Evolutionary conservation across 53 echinoderm and acorn worm genomes (phyloP).

Genomic region (Holothuria leucospilota): DNA sequence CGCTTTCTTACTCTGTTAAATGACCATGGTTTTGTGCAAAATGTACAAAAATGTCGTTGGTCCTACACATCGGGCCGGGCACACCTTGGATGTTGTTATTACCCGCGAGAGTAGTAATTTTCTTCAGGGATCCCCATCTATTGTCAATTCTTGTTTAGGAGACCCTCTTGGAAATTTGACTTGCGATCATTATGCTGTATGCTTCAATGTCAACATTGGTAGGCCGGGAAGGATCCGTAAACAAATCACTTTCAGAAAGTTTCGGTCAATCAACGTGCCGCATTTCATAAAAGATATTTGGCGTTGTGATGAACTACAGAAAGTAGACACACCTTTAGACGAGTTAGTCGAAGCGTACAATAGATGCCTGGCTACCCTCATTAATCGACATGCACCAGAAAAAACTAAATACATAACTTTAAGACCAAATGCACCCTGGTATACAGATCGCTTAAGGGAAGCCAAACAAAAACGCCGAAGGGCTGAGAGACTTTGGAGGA

Average conservation of each 20-base stretch:
- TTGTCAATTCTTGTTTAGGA: slow-evolving; percentile 12
- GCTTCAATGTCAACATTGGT: not conserved
- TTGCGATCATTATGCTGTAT: slow-evolving; percentile 26
- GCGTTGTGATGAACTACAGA: not conserved
- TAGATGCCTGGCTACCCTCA: not conserved
- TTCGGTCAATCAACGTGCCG: not conserved
- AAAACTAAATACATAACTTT: too few relatives aligned
- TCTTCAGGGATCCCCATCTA: not conserved
- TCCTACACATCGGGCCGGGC: too few relatives aligned
- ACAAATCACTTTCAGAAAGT: slow-evolving; percentile 28
- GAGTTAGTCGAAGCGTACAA: slow-evolving; percentile 9
- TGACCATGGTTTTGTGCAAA: too few relatives aligned
- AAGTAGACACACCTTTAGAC: not conserved
- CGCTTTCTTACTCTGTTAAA: too few relatives aligned
- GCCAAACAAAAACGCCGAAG: too few relatives aligned
- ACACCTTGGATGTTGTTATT: too few relatives aligned
- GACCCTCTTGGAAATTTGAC: slow-evolving; percentile 19
- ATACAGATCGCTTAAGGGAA: too few relatives aligned
- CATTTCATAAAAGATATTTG: slow-evolving; percentile 13
- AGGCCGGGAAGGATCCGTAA: not conserved
- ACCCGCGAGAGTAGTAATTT: too few relatives aligned
- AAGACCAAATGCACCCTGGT: too few relatives aligned
- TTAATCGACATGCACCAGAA: not conserved
- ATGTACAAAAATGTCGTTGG: too few relatives aligned
- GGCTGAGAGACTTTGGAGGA: too few relatives aligned